A percentile compares a stretch with the other conserved stretches of the same genome.
Conservation (phyloP, 2,113 vertebrate species). For the Vidua chalybeata region DNA sequence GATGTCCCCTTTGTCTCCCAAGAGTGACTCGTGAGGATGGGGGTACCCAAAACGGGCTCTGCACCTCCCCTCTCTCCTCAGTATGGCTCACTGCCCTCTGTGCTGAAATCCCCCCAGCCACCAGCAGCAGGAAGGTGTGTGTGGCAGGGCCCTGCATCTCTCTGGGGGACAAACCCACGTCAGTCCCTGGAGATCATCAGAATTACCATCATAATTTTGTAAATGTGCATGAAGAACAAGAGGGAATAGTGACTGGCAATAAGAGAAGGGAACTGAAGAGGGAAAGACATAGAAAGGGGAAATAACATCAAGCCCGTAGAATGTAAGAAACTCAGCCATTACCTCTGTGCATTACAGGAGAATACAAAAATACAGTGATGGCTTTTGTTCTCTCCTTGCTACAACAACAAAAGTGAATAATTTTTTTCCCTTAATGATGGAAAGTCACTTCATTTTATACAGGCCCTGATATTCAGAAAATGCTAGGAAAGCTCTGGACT, state of each 20-base stretch:
- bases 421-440: background rate
- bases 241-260: background rate
- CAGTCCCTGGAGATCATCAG: background rate
- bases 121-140: background rate
- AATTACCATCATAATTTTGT: background rate
- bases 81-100: background rate
- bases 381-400: background rate
- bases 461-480: background rate
- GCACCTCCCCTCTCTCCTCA: background rate
- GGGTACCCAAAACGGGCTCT: background rate
- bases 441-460: background rate
- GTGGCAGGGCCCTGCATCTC: background rate
- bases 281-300: background rate
- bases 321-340: background rate
- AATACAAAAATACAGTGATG: background rate
- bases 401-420: accelerated
- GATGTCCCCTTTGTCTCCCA: background rate
- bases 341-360: background rate
- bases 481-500: background rate
- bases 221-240: background rate
- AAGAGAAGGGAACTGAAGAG: background rate
- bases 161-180: background rate
- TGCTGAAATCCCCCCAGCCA: background rate
- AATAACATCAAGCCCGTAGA: background rate
- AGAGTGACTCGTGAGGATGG: accelerated